These are phyloP conservation scores for Brassicogethes aeneus DNA, from an alignment of 2,888 invertebrate species.

Conservation along the genomic window DNA sequence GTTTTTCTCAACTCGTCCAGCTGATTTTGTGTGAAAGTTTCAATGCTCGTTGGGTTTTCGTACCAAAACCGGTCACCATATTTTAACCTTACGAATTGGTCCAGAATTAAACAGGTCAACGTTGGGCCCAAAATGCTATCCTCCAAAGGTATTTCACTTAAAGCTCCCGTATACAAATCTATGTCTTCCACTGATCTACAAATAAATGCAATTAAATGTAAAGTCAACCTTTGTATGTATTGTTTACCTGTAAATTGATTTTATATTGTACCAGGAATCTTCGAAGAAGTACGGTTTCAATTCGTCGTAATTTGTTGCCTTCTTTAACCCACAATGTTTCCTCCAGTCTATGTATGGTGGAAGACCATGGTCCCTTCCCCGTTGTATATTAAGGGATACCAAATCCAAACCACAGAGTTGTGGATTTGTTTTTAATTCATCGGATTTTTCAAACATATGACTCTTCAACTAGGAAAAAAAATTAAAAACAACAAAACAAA, in stretches of 20 bases:
- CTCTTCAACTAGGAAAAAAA: conserved; percentile 50
- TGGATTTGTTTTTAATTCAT: conserved; percentile 13
- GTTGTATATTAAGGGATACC: conserved; percentile 80
- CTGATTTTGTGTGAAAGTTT: conserved; percentile 67
- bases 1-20: conserved; percentile 71
- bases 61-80: conserved; percentile 85
- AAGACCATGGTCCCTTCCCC: conserved; percentile 82
- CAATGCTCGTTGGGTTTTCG: conserved; percentile 56
- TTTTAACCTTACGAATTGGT: conserved; percentile 77
- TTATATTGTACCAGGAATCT: conserved; percentile 53
- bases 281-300: conserved; percentile 56
- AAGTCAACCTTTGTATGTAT: background rate
- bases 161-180: conserved; percentile 80
- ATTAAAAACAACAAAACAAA: conserved; percentile 1
- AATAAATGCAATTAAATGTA: conserved; percentile 10
- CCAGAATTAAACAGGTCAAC: conserved; percentile 72
- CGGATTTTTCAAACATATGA: conserved; percentile 54
- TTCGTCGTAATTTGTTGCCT: conserved; percentile 55
- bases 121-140: conserved; percentile 77
- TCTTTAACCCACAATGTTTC: conserved; percentile 60
- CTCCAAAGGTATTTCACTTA: conserved; percentile 65
- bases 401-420: conserved; percentile 69
- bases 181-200: conserved; percentile 66
- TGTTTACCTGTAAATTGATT: conserved; percentile 49
- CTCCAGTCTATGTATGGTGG: conserved; percentile 72